Conservation (phyloP, 2,797 vertebrate genomes). For the Coluber constrictor region DNA sequence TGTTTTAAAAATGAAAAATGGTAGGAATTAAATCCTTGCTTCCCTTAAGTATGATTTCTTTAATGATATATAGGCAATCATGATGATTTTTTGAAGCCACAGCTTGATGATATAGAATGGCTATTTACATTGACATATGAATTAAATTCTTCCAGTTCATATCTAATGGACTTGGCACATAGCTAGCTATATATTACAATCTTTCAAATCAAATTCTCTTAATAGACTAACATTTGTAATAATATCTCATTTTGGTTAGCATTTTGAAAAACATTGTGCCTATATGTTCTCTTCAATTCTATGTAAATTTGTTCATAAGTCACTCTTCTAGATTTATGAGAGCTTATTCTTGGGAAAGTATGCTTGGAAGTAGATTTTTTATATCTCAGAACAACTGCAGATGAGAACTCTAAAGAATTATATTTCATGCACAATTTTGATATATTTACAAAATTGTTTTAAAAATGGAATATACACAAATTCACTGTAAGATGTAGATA, state of each 20-base stretch:
- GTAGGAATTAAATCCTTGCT: slow-evolving; percentile 22
- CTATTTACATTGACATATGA: slow-evolving; percentile 34
- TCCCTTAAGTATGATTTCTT: slow-evolving; percentile 21
- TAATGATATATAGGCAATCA: slow-evolving; percentile 14
- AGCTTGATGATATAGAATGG: slow-evolving; percentile 5
- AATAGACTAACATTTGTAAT: slow-evolving; percentile 21
- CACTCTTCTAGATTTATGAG: neutral
- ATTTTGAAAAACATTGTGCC: slow-evolving; percentile 1
- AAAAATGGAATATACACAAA: neutral
- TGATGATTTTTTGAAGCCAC: slow-evolving; percentile 6
- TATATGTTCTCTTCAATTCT: neutral
- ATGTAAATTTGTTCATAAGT: neutral
- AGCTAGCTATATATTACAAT: slow-evolving; percentile 46
- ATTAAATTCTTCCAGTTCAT: slow-evolving; percentile 34
- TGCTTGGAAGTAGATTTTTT: neutral
- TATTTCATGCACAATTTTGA: neutral
- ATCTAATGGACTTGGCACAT: slow-evolving; percentile 22
- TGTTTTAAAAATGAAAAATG: neutral
- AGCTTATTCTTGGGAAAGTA: neutral
- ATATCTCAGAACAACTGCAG: neutral
- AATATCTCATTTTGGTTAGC: neutral
- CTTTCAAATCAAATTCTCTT: neutral
- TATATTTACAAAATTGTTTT: neutral
- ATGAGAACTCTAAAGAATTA: neutral
- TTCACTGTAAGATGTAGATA: neutral